Percentiles rank a stretch among this genome's conserved stretches.
These are phyloP conservation scores for Hormiphora californensis DNA, from an alignment of 37 sponge, comb jelly and placozoan species.

Conservation along the genomic window DNA sequence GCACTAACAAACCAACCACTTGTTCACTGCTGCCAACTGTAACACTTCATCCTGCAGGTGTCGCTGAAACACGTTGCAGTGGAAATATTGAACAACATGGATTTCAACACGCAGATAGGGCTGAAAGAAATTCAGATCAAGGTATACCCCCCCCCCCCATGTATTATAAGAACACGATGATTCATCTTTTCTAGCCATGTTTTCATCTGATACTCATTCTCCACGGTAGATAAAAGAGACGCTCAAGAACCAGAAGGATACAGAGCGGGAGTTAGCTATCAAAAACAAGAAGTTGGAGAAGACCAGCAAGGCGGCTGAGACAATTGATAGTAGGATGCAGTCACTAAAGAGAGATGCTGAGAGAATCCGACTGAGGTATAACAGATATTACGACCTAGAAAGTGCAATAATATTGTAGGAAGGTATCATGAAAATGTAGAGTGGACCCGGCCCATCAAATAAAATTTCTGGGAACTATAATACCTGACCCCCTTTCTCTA, in stretches of 20 bases:
- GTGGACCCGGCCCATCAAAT: too few species aligned
- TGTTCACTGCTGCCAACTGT: too few species aligned
- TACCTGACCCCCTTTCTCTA: too few species aligned
- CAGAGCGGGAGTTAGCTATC: neutral
- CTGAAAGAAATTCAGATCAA: constrained; percentile 9
- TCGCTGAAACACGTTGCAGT: constrained; percentile 1
- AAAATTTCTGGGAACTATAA: too few species aligned
- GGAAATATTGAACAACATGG: neutral
- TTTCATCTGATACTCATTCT: too few species aligned
- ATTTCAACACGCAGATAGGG: neutral
- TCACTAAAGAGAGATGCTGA: neutral
- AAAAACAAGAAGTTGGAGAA: constrained; percentile 35
- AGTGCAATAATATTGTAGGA: too few species aligned
- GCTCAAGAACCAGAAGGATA: neutral
- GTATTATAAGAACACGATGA: too few species aligned
- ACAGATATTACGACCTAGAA: too few species aligned
- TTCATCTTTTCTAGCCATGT: too few species aligned
- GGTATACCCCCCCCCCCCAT: too few species aligned
- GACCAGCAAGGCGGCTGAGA: constrained; percentile 21
- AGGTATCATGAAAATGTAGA: too few species aligned
- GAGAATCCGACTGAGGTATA: neutral
- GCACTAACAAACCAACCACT: too few species aligned
- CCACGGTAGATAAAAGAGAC: constrained; percentile 8
- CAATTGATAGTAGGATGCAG: neutral
- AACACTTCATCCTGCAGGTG: neutral